Percentiles rank a stretch among this genome's conserved stretches.
These are phyloP conservation scores for Pelagia noctiluca DNA, from an alignment of 30 jellyfish, hydroid and myxozoan species.

Conservation along the genomic window DNA sequence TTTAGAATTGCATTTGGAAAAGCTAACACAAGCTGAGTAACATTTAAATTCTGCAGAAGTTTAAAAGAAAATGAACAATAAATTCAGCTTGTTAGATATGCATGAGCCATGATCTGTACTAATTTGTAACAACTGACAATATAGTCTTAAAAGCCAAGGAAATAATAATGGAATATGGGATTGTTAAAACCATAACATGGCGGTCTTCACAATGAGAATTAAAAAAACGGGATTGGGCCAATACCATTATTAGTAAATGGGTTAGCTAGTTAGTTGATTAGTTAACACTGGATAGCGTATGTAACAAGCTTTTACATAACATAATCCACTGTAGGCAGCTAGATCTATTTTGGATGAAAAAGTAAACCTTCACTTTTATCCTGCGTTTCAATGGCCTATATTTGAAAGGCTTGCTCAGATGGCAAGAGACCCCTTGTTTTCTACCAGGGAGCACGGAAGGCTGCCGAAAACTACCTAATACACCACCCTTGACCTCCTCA, in stretches of 20 bases:
- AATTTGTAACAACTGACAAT: background rate
- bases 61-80: conserved; percentile 1
- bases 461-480: no score
- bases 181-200: conserved; percentile 17
- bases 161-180: background rate
- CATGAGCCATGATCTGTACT: background rate
- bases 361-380: no score
- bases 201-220: conserved; percentile 21
- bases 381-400: no score
- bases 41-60: background rate
- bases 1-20: no score
- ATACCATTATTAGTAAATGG: conserved; percentile 18
- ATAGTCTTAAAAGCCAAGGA: background rate
- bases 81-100: conserved; percentile 28
- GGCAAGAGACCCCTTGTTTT: no score
- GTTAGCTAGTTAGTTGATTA: conserved; percentile 13
- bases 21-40: conserved; percentile 1
- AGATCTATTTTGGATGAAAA: no score
- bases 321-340: background rate
- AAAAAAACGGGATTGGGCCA: conserved; percentile 16
- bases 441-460: no score
- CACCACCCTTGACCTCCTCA: no score
- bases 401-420: no score
- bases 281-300: background rate
- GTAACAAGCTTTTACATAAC: background rate